Base-by-base conservation (phyloP, 1,140 invertebrate species). In the Trialeurodes vaporariorum region DNA sequence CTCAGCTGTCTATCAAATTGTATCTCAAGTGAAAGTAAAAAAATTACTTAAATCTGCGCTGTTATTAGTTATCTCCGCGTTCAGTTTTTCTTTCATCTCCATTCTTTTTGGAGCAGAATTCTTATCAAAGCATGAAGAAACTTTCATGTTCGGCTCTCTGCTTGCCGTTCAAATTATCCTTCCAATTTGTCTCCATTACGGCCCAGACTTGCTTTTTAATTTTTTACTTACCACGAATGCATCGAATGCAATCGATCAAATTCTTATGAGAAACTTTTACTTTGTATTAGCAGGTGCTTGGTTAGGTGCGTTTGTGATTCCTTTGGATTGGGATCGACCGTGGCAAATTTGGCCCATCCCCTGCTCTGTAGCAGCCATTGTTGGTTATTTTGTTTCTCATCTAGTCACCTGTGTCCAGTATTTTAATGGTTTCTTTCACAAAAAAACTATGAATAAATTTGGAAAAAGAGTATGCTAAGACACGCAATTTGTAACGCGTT, bases 321-420 rank as follows among this genome's bases (percentile, higher is more conserved):
- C 93, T 26, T 78, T 96, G 21, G 93, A 96, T 77, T 96, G 94
- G 94, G 91, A 95, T 76, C 82, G 87, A 69, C 87, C 90, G 0
- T 96, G 92, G 92, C 92, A 90, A 79, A 78, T 76, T 65, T 92
- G 90, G 90, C 90, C 90, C 0, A 85, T 91, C 71, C 87, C 89
- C 2, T 89, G 87, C 73, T 82, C 84, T 66, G 78, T 85, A 12
- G 88, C 88, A 63, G 85, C 87, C 21, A 73, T 89, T 2, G 68
- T 84, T 66, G 88, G 87, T 2, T 87, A 83, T 70, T 76, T 83
- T 22, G 59, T 81, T 1, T 81, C 82, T 12, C 81, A 85, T 79
- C 80, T 84, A 63, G 68, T 85, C 63, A 84, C 79, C 59, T 74
- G 85, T 2, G 27, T 78, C 61, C 79, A 76, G 70, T 74, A 76